These are phyloP conservation scores for Xenopus borealis DNA, from an alignment of 2,113 vertebrate species.

Conservation along the genomic window DNA sequence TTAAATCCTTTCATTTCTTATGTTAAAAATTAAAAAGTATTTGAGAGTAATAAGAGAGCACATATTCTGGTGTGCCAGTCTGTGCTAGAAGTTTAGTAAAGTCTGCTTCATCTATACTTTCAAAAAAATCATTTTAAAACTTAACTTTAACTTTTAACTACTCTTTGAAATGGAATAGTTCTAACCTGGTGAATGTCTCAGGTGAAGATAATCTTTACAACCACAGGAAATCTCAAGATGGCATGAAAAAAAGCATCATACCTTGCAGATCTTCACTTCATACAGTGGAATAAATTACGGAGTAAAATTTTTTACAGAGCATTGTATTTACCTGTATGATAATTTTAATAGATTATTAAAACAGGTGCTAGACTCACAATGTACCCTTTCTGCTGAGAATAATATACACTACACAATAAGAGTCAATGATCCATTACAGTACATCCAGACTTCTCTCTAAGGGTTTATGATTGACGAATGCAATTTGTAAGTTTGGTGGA, in stretches of 20 bases:
- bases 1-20: too few species aligned
- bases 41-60: too few species aligned
- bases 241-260: not conserved
- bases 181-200: not conserved
- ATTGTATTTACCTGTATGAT: constrained; percentile 30
- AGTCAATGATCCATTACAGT: constrained; percentile 51
- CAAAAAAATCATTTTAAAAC: too few species aligned
- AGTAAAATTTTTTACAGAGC: not conserved
- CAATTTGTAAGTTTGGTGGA: constrained; percentile 46
- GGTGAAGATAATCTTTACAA: not conserved
- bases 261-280: not conserved
- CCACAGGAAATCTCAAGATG: not conserved
- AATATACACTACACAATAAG: constrained; percentile 50
- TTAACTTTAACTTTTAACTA: too few species aligned
- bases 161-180: too few species aligned
- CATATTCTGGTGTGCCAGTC: too few species aligned
- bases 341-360: constrained; percentile 40
- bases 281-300: not conserved
- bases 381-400: constrained; percentile 45
- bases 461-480: constrained; percentile 50
- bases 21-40: too few species aligned
- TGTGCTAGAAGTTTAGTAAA: too few species aligned
- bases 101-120: too few species aligned
- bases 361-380: constrained; percentile 1
- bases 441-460: constrained; percentile 24